Evolutionary conservation across 2,113 vertebrate genomes (phyloP), one percentile per base, ranked within the genome.

Genomic region (Mohoua ochrocephala): DNA sequence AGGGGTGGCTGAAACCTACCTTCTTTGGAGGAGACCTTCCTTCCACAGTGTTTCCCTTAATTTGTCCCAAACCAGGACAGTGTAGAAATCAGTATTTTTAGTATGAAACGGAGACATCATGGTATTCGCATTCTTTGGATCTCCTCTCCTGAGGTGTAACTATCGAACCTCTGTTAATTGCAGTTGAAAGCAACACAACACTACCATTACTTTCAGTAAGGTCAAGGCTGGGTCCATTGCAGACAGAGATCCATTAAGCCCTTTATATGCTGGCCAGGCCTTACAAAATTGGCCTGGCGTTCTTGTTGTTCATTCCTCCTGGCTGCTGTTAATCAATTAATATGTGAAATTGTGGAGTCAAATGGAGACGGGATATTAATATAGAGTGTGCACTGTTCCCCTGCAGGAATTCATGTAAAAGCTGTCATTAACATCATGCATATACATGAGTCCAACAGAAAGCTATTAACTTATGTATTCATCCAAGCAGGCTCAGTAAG

Each of bases 261-360:
- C 28, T 61, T 79, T 37, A 73, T 37, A 42, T 44, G 20, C 60
- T 50, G 76, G 20, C 57, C 49, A 87, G 53, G 27, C 53, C 42
- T 61, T 70, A 59, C 42, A 84, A 93, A 87, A 78, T 13, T 84
- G 37, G 65, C 65, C 35, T 65, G 71, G 28, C 0, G 0, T 76
- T 84, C 79, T 50, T 81, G 42, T 76, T 88, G 39, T 64, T 95
- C 83, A 52, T 77, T 92, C 77, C 83, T 96, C 71, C 49, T 92
- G 90, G 56, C 75, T 92, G 85, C 57, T 85, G 88, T 63, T 96
- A 91, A 95, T 95, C 80, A 95, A 93, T 96, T 94, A 94, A 95
- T 88, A 74, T 33, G 8, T 93, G 92, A 91, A 94, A 77, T 44
- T 77, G 45, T 33, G 64, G 86, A 76, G 79, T 95, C 69, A 88